phyloP scores from a whole-genome alignment of 2,888 invertebrate genomes.

The Callyntrura guangdongensis region DNA sequence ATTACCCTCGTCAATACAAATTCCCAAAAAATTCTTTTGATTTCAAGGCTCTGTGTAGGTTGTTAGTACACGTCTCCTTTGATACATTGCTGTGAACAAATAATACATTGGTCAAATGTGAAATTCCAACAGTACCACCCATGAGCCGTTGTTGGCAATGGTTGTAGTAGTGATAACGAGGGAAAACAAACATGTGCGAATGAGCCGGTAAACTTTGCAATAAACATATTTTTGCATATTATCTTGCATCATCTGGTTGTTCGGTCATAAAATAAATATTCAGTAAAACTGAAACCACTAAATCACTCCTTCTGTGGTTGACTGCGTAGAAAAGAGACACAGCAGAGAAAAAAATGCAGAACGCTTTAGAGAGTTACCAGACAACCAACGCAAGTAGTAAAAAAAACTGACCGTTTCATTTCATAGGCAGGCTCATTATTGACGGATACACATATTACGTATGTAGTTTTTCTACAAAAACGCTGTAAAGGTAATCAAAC shows the following conservation, averaged over 20 bases:
- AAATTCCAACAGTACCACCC: not conserved
- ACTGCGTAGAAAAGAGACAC: not conserved
- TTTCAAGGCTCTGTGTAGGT: too few species aligned
- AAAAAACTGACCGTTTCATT: not conserved
- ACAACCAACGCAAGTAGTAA: not conserved
- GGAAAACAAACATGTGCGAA: constrained; percentile 52
- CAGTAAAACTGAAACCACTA: constrained; percentile 42
- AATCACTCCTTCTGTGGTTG: constrained; percentile 54
- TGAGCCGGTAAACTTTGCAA: not conserved
- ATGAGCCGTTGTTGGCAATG: constrained; percentile 25
- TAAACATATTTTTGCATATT: not conserved
- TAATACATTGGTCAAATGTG: too few species aligned
- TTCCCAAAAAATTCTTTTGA: not conserved
- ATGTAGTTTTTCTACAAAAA: not conserved
- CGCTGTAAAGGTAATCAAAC: constrained; percentile 56
- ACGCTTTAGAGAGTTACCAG: too few species aligned
- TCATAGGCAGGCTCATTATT: not conserved
- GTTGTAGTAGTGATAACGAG: constrained; percentile 4
- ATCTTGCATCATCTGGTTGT: constrained; percentile 4
- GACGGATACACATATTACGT: too few species aligned
- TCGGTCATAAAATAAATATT: not conserved
- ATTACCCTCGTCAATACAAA: not conserved
- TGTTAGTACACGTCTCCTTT: too few species aligned
- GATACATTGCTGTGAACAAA: too few species aligned
- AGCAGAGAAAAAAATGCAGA: not conserved